phyloP scores from a whole-genome alignment of 2,888 invertebrate species.

The Tachina lurida region DNA sequence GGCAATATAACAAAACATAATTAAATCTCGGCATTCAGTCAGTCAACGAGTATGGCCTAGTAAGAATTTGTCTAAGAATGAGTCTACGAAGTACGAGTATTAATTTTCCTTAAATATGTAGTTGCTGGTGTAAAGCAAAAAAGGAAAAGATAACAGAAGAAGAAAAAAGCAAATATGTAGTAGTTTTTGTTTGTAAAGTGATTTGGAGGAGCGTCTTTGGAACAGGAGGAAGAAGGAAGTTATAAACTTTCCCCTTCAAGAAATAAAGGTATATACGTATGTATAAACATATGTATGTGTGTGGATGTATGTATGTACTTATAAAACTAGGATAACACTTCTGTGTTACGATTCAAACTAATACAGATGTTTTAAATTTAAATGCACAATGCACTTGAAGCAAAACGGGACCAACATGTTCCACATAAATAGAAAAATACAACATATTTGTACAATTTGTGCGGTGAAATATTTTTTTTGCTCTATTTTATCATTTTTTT shows the following conservation, averaged over 20 bases:
- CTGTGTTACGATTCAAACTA: constrained; percentile 14
- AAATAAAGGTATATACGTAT: background rate
- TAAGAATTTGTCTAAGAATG: constrained; percentile 28
- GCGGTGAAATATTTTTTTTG: too few species aligned
- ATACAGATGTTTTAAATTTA: background rate
- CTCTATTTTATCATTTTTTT: too few species aligned
- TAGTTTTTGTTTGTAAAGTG: background rate
- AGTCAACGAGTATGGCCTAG: background rate
- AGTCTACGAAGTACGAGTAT: constrained; percentile 29
- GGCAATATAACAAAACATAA: constrained; percentile 37
- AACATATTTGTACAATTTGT: too few species aligned
- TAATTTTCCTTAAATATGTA: background rate
- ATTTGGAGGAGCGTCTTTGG: background rate
- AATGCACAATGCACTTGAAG: background rate
- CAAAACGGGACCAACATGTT: background rate
- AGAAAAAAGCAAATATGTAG: background rate
- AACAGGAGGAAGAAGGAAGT: background rate
- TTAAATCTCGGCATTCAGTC: background rate
- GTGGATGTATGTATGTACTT: too few species aligned
- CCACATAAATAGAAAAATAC: background rate
- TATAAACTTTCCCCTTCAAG: background rate
- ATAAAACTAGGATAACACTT: background rate
- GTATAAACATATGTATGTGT: too few species aligned
- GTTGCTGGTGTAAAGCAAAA: background rate
- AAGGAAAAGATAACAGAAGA: background rate